Base-by-base conservation (phyloP, 2,113 vertebrate genomes). In the Circaetus cinerascens region DNA sequence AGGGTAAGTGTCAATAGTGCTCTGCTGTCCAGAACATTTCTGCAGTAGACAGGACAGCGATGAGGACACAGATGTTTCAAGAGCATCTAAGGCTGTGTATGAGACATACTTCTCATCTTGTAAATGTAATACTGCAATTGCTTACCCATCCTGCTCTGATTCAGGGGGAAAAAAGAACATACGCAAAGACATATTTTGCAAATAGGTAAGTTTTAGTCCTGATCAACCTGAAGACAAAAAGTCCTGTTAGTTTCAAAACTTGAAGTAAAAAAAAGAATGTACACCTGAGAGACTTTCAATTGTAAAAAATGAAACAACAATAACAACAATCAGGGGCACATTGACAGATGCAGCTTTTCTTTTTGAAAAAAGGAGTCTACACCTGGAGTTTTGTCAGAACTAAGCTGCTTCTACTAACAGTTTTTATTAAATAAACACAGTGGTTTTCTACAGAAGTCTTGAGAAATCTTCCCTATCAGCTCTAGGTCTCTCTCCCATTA, bases 121-220 rank as follows among this genome's bases (percentile, higher is more conserved):
- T 34, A 38, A 75, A 56, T 26, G 13, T 40, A 38, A 50, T 30
- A 18, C 11, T 40, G 34, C 34, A 27, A 30, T 26, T 55, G 17
- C 10, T 84, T 84, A 12, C 57, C 40, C 18, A 41, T 36, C 40
- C 57, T 66, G 17, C 20, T 66, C 57, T 53, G 25, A 46, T 40
- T 32, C 6, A 1, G 11, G 21, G 3, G 5, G 4, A 11, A 25
- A 21, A 29, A 22, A 8, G 7, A 13, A 18, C 19, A 20, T n/a
- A 62, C 11, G 19, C 27, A 43, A 53, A 29, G 25, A 46, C 5
- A 5, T 46, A 19, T 50, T 46, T 66, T 53, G 8, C n/a, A 68
- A 22, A 53, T 8, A 9, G 16, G 4, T 15, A 19, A 40, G 36
- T 66, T 72, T 82, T 55, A 41, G 22, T 34, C n/a, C 30, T 38